Percentiles rank a stretch among this genome's conserved stretches.
Evolutionary conservation across 2,888 invertebrate species (phyloP).

Genomic region (Athalia circularis): DNA sequence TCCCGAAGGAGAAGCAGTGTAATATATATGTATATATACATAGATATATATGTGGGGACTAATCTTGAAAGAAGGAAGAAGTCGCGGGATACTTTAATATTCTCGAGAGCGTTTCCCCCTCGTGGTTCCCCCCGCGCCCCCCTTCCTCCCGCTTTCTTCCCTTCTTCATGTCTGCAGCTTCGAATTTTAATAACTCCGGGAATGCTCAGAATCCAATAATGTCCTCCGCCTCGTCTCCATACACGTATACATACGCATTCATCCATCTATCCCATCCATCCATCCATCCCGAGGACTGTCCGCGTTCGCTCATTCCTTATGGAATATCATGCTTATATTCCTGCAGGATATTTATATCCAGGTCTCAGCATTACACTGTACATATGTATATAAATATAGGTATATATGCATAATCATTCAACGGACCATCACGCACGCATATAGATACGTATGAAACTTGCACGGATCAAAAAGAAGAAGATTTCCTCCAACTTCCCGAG

Average conservation of each 20-base stretch:
- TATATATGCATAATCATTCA: neutral
- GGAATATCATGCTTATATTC: constrained; percentile 37
- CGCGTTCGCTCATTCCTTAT: constrained; percentile 27
- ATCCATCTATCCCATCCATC: constrained; percentile 8
- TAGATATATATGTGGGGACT: constrained; percentile 6
- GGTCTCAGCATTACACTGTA: neutral
- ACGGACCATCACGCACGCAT: too few relatives aligned
- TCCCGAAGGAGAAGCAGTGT: neutral
- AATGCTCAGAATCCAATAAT: constrained; percentile 73
- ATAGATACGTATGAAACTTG: too few relatives aligned
- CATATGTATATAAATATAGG: constrained; percentile 9
- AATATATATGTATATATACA: neutral
- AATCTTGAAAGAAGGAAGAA: constrained; percentile 43
- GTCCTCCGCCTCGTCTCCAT: constrained; percentile 59
- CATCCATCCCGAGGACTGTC: constrained; percentile 1
- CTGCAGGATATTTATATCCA: too few relatives aligned
- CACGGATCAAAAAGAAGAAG: too few relatives aligned
- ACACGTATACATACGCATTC: constrained; percentile 45
- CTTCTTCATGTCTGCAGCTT: constrained; percentile 65
- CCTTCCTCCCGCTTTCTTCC: constrained; percentile 46
- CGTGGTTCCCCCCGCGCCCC: constrained; percentile 44
- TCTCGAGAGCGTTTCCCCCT: constrained; percentile 62
- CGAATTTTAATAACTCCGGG: constrained; percentile 73
- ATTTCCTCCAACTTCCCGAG: too few relatives aligned
- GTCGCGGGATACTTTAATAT: constrained; percentile 65